phyloP scores from a whole-genome alignment of 1,140 invertebrate species.

The Rhizoglyphus robini region DNA sequence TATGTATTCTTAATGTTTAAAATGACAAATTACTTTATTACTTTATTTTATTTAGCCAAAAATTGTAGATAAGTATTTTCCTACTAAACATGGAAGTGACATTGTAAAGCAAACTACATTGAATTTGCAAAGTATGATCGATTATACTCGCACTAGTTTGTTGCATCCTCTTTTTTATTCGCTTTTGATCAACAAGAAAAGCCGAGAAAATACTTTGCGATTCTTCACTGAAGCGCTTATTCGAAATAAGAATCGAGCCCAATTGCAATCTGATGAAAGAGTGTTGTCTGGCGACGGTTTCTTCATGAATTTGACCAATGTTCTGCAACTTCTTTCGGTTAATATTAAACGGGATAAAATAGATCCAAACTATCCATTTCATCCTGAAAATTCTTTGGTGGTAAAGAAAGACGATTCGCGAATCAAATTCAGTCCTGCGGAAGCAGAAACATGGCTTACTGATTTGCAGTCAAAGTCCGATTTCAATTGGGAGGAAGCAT shows the following conservation, averaged over 20 bases:
- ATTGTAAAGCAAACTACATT: slow-evolving; percentile 31
- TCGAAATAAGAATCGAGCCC: slow-evolving; percentile 69
- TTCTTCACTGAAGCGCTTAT: slow-evolving; percentile 61
- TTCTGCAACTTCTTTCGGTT: slow-evolving; percentile 55
- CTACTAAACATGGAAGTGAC: slow-evolving; percentile 30
- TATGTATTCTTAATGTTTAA: slow-evolving; percentile 27
- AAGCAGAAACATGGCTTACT: slow-evolving; percentile 21
- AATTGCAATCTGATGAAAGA: slow-evolving; percentile 44
- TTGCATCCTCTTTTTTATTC: slow-evolving; percentile 67
- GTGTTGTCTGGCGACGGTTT: slow-evolving; percentile 53
- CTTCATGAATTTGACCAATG: slow-evolving; percentile 66
- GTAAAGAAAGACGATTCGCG: slow-evolving; percentile 44
- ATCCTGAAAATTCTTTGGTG: slow-evolving; percentile 56
- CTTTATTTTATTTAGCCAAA: slow-evolving; percentile 30
- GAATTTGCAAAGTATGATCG: slow-evolving; percentile 30
- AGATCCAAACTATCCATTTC: slow-evolving; percentile 62
- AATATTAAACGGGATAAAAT: slow-evolving; percentile 62
- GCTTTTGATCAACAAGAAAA: slow-evolving; percentile 60
- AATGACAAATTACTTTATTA: slow-evolving; percentile 18
- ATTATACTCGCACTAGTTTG: slow-evolving; percentile 14
- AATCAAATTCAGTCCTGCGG: slow-evolving; percentile 32
- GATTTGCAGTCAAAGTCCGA: background rate
- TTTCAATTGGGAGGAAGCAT: slow-evolving; percentile 22
- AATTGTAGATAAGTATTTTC: slow-evolving; percentile 36
- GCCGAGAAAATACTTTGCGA: slow-evolving; percentile 55